These are phyloP conservation scores for Pristionchus fissidentatus DNA, from an alignment of 2,888 invertebrate genomes.

Conservation along the genomic window DNA sequence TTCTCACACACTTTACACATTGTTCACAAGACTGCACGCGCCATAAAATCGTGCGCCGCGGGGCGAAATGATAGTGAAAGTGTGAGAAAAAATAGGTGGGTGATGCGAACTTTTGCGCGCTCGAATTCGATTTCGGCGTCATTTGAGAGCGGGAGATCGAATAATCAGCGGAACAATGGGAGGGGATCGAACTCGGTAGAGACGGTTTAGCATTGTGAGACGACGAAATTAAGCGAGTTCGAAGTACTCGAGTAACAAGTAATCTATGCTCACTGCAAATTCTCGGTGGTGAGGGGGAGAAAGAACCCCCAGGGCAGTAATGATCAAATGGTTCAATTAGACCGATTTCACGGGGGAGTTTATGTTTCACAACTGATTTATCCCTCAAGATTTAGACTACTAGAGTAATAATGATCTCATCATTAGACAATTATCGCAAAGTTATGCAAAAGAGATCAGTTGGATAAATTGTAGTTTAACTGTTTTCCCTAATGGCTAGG, in stretches of 20 bases:
- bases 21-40: neutral
- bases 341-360: too few relatives aligned
- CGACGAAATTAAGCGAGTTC: too few relatives aligned
- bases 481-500: too few relatives aligned
- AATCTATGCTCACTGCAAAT: too few relatives aligned
- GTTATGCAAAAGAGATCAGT: neutral
- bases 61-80: conserved; percentile 3
- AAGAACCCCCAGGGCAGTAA: neutral
- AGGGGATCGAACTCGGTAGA: conserved; percentile 7
- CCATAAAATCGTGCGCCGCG: conserved; percentile 9
- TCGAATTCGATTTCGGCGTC: conserved; percentile 28
- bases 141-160: neutral
- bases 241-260: too few relatives aligned
- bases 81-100: neutral
- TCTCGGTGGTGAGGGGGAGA: neutral
- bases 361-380: too few relatives aligned
- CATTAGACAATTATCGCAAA: too few relatives aligned
- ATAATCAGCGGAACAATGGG: conserved; percentile 32
- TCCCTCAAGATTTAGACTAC: too few relatives aligned
- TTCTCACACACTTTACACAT: neutral
- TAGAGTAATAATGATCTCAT: too few relatives aligned
- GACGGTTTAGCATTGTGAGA: neutral
- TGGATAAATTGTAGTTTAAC: neutral
- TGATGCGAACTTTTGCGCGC: conserved; percentile 35
- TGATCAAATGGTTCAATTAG: too few relatives aligned